Conservation (phyloP, 2,113 vertebrate genomes). For the Desmodus rotundus region DNA sequence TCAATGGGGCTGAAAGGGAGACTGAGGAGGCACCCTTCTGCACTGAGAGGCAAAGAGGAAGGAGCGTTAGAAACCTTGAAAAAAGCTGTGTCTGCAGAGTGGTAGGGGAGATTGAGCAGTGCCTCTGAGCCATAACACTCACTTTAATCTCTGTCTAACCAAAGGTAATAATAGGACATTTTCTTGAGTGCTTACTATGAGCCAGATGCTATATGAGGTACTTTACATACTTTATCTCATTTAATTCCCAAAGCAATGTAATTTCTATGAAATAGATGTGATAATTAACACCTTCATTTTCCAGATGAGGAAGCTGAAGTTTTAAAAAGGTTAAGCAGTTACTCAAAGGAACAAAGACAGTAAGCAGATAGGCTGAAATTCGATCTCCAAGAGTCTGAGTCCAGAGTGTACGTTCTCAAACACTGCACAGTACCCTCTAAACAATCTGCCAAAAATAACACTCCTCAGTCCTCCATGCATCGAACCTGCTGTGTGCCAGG, state of each 20-base stretch:
- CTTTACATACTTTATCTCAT: neutral
- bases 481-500: neutral
- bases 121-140: neutral
- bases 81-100: neutral
- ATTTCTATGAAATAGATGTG: neutral
- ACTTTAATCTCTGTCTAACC: neutral
- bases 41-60: neutral
- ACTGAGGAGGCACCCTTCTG: neutral
- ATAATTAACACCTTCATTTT: neutral
- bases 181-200: neutral
- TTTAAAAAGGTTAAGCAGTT: neutral
- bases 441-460: neutral
- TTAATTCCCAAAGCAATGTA: neutral
- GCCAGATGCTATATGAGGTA: neutral
- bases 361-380: neutral
- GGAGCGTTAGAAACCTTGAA: neutral
- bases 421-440: neutral
- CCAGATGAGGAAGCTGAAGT: neutral
- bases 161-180: neutral
- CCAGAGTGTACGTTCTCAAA: neutral
- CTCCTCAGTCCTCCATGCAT: neutral
- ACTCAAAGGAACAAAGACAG: neutral
- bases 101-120: neutral
- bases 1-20: neutral
- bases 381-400: neutral